A percentile compares a stretch with the other conserved stretches of the same genome.
Conservation (phyloP, 2,888 invertebrate genomes). For the Cerastis leucographa region DNA sequence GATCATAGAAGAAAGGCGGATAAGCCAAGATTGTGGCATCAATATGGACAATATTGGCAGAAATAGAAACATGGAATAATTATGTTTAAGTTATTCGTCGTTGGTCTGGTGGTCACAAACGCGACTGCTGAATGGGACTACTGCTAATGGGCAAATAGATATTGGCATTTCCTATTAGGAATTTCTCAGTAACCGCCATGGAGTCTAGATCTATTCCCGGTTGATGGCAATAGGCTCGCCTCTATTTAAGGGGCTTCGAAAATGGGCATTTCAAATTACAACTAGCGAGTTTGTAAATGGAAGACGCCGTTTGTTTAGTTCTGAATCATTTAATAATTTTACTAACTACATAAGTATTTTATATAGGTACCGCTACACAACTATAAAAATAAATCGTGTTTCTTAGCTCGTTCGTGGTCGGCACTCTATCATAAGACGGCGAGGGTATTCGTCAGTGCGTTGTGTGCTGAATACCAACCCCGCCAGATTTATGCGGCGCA, state of each 20-base stretch:
- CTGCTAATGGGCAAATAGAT: too few relatives aligned
- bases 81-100: too few relatives aligned
- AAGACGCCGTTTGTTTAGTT: background rate
- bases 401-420: constrained; percentile 7
- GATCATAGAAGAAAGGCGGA: background rate
- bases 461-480: constrained; percentile 60
- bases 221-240: too few relatives aligned
- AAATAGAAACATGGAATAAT: too few relatives aligned
- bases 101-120: too few relatives aligned
- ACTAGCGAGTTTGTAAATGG: background rate
- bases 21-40: background rate
- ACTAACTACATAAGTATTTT: background rate
- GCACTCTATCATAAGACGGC: constrained; percentile 42
- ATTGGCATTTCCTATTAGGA: too few relatives aligned
- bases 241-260: too few relatives aligned
- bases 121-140: too few relatives aligned
- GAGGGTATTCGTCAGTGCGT: constrained; percentile 46
- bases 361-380: background rate
- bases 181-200: too few relatives aligned
- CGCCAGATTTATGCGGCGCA: constrained; percentile 59
- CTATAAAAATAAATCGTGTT: background rate
- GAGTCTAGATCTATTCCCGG: too few relatives aligned
- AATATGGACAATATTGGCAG: constrained; percentile 15
- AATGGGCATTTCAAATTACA: background rate
- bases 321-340: background rate